Conservation (phyloP, 1,140 invertebrate genomes). For the Hyles euphorbiae region DNA sequence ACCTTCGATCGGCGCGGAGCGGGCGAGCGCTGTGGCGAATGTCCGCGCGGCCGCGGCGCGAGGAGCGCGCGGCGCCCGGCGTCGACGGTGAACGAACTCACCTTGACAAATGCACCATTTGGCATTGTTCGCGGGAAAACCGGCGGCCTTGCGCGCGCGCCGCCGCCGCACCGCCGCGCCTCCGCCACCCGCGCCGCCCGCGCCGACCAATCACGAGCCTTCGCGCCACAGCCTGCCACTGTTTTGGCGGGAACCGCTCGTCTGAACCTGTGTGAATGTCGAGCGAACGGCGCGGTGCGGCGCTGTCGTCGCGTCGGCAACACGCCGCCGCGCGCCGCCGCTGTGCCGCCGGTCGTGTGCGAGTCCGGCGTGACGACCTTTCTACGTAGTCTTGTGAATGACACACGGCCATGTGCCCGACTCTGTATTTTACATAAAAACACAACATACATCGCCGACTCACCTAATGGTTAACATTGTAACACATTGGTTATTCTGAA, state of each 20-base stretch:
- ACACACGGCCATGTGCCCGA: constrained; percentile 23
- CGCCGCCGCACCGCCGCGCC: constrained; percentile 31
- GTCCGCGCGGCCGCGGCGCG: constrained; percentile 24
- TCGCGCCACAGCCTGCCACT: constrained; percentile 68
- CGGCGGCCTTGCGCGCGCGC: constrained; percentile 69
- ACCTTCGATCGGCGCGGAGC: constrained; percentile 62
- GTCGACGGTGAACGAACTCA: constrained; percentile 74
- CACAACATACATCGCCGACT: neutral
- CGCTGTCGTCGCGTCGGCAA: constrained; percentile 35
- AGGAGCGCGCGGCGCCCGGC: constrained; percentile 59
- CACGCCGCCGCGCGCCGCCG: constrained; percentile 35
- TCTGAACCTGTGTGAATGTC: constrained; percentile 27
- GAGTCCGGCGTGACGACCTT: constrained; percentile 53
- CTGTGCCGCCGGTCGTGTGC: constrained; percentile 34
- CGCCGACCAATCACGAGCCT: constrained; percentile 57
- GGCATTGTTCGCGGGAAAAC: constrained; percentile 75
- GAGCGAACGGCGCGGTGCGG: constrained; percentile 30
- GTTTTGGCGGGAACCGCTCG: constrained; percentile 67
- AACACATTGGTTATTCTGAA: no score
- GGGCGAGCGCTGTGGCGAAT: constrained; percentile 38
- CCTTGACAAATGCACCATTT: constrained; percentile 76
- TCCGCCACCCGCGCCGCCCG: constrained; percentile 1
- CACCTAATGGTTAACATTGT: no score
- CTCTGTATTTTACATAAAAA: neutral
- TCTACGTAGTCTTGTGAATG: constrained; percentile 33